Evolutionary conservation across 2,888 invertebrate species (phyloP).

Genomic region (Empis stercorea): DNA sequence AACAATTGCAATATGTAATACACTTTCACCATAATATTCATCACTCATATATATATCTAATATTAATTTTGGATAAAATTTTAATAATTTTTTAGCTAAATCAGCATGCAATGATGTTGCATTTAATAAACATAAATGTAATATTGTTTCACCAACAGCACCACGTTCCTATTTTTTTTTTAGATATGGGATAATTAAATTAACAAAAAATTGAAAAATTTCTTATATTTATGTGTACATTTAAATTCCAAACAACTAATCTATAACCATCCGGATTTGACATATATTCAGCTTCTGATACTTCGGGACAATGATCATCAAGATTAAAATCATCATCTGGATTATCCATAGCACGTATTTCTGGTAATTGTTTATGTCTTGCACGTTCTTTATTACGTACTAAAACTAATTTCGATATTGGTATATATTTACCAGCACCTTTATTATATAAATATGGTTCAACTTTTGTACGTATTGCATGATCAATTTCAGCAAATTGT

Average conservation of each 20-base stretch:
- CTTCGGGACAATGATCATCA: conserved; percentile 58
- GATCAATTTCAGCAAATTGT: conserved; percentile 83
- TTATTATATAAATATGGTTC: conserved; percentile 88
- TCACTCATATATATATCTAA: conserved; percentile 93
- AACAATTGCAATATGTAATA: conserved; percentile 93
- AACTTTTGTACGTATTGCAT: conserved; percentile 81
- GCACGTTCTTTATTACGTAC: conserved; percentile 75
- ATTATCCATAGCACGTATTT: conserved; percentile 65
- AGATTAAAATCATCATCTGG: conserved; percentile 76
- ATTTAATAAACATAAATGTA: conserved; percentile 85
- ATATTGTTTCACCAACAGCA: conserved; percentile 88
- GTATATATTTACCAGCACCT: conserved; percentile 82
- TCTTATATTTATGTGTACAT: too few species aligned
- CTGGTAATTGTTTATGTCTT: conserved; percentile 65
- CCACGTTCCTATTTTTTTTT: conserved; percentile 78
- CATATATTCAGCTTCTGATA: conserved; percentile 47
- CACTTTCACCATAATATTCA: conserved; percentile 95
- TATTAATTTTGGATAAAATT: conserved; percentile 89
- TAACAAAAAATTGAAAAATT: conserved; percentile 14
- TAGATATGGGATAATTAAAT: conserved; percentile 15
- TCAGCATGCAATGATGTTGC: conserved; percentile 86
- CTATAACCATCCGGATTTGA: conserved; percentile 60
- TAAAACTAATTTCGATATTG: conserved; percentile 77
- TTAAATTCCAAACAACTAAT: conserved; percentile 83
- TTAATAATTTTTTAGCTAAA: conserved; percentile 78